A percentile compares a stretch with the other conserved stretches of the same genome.
Evolutionary conservation across 2,888 invertebrate species (phyloP).

Genomic region (Xanthia togata): DNA sequence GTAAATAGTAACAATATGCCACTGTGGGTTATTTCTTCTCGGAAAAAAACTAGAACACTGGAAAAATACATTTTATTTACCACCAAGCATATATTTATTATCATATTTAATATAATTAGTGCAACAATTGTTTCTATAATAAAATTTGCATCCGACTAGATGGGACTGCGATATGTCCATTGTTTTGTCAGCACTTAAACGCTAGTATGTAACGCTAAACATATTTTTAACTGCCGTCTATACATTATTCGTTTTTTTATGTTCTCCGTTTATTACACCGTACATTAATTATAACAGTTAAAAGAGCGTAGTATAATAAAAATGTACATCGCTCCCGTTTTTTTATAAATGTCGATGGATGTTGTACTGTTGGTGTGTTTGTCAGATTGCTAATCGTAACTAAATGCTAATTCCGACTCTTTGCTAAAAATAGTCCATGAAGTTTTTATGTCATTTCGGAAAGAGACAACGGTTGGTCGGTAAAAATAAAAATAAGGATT

Average conservation of each 20-base stretch:
- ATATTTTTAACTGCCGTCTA: conserved; percentile 69
- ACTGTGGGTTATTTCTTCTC: background rate
- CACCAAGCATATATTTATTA: conserved; percentile 37
- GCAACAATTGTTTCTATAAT: conserved; percentile 65
- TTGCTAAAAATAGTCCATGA: conserved; percentile 5
- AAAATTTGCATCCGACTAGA: conserved; percentile 64
- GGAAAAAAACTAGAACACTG: background rate
- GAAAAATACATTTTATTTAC: conserved; percentile 24
- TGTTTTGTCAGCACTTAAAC: conserved; percentile 70
- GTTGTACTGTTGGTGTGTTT: conserved; percentile 49
- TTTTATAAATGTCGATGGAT: conserved; percentile 63
- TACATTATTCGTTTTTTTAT: conserved; percentile 68
- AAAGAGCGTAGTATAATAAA: conserved; percentile 84
- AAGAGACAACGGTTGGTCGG: background rate
- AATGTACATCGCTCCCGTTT: conserved; percentile 81
- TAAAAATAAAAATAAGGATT: background rate
- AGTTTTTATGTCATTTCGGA: background rate
- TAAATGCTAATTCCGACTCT: background rate
- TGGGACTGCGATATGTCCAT: conserved; percentile 60
- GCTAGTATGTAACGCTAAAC: conserved; percentile 63
- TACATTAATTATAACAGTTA: conserved; percentile 87
- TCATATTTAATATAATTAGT: conserved; percentile 66
- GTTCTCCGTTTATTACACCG: conserved; percentile 82
- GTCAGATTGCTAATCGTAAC: conserved; percentile 16
- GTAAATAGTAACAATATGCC: background rate